Base-by-base conservation (phyloP, 2,797 vertebrate species). In the Mormyrops attenuatus region DNA sequence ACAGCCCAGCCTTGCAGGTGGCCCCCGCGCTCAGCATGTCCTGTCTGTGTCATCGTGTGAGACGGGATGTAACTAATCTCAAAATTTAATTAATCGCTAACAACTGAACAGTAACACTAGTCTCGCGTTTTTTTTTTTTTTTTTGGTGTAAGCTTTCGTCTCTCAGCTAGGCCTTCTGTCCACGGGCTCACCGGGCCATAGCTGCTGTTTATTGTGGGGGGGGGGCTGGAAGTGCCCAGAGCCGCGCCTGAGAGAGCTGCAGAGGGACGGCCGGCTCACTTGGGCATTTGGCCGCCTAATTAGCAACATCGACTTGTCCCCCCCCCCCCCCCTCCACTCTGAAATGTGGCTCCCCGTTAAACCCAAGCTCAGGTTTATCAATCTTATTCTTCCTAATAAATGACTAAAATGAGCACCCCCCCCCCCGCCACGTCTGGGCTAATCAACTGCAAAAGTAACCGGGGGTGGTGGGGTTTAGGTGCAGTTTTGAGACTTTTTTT, bases 341-440 rank as follows among this genome's bases (percentile, higher is more conserved):
- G 50, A 52, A 52, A 52, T 52, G 50, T 52, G 50, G 50, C 9
- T 52, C 9, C 55, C 20, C 0, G 55, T n/a, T 4, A 60, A 60
- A 20, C 55, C 17, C 55, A 20, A 60, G 17, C 20, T 5, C 5
- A 60, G 55, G 17, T n/a, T n/a, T n/a, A 60, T 60, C 55, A 60
- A 60, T 60, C 17, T 60, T 60, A 20, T 60, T 60, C 20, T 60
- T 20, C 55, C 55, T n/a, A 60, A 60, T 60, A 60, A 60, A 60
- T 60, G 17, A n/a, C 53, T 57, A 53, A 17, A 53, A 53, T 20
- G 17, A 57, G 3, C 53, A 57, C 30, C 96, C 96, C 96, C 96
- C 96, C 96, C 96, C 96, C 90, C 85, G n/a, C 87, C 49, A 77
- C 96, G 95, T 96, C 94, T 92, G 88, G 52, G 52, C 17, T 6